Evolutionary conservation across 1,140 invertebrate genomes (phyloP).

Genomic region (Bombus pyrosoma): DNA sequence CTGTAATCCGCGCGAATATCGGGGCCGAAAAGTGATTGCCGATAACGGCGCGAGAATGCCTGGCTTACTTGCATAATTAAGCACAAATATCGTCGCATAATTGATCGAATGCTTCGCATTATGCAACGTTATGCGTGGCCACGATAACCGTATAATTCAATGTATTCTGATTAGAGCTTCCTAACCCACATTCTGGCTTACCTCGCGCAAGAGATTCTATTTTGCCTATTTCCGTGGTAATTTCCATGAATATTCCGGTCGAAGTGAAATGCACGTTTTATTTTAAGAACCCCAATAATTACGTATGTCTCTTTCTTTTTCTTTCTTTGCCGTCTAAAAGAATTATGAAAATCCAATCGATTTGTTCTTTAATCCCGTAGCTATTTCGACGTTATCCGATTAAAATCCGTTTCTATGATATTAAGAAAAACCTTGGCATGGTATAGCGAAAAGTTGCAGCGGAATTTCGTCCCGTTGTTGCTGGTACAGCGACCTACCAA

Average conservation of each 20-base stretch:
- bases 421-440: background rate
- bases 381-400: background rate
- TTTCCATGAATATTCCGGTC: background rate
- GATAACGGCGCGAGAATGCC: slow-evolving; percentile 63
- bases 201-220: slow-evolving; percentile 30
- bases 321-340: too few species aligned
- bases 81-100: slow-evolving; percentile 65
- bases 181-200: slow-evolving; percentile 60
- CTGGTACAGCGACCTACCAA: background rate
- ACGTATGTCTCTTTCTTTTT: background rate
- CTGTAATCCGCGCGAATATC: slow-evolving; percentile 57
- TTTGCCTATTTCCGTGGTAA: background rate
- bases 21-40: slow-evolving; percentile 66
- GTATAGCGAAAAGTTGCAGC: background rate
- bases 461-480: background rate
- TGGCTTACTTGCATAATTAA: slow-evolving; percentile 67
- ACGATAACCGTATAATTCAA: slow-evolving; percentile 67
- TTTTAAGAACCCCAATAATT: too few species aligned
- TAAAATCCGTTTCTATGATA: background rate
- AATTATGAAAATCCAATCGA: background rate
- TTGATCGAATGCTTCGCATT: slow-evolving; percentile 63
- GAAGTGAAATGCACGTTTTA: background rate
- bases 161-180: slow-evolving; percentile 59
- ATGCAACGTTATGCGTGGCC: slow-evolving; percentile 62
- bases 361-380: background rate